Evolutionary conservation across 1,140 invertebrate species (phyloP).

Genomic region (Colletes gigas): DNA sequence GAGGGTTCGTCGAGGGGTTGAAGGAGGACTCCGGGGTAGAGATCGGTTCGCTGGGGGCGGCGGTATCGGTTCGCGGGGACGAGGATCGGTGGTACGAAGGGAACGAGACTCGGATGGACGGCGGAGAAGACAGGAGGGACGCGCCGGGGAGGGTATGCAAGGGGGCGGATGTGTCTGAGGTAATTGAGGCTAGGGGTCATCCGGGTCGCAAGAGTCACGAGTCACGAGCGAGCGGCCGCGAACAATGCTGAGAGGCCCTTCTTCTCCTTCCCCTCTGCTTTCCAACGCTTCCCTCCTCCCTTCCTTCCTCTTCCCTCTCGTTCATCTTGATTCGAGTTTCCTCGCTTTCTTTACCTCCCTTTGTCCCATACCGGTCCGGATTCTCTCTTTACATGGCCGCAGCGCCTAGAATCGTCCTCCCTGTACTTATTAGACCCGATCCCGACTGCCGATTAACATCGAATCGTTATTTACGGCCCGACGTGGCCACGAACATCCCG

Average conservation of each 20-base stretch:
- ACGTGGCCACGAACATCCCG: constrained; percentile 72
- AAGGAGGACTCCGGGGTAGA: too few relatives aligned
- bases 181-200: constrained; percentile 81
- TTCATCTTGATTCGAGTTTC: constrained; percentile 7
- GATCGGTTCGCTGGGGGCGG: too few relatives aligned
- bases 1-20: too few relatives aligned
- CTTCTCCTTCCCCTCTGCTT: constrained; percentile 5
- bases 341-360: constrained; percentile 2
- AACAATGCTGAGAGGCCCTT: constrained; percentile 75
- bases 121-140: constrained; percentile 18
- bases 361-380: background rate
- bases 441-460: constrained; percentile 77
- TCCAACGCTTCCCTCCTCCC: background rate
- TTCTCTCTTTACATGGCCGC: background rate
- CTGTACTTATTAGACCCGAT: constrained; percentile 79
- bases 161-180: constrained; percentile 80
- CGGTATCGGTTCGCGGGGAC: background rate
- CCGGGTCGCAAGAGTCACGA: constrained; percentile 79
- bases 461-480: constrained; percentile 80
- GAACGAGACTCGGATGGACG: constrained; percentile 33
- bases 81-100: constrained; percentile 21
- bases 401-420: constrained; percentile 58
- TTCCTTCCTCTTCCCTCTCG: background rate
- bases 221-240: constrained; percentile 79
- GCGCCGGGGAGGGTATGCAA: constrained; percentile 54